Percentiles rank a stretch among this genome's conserved stretches.
phyloP scores from a whole-genome alignment of 2,888 invertebrate species.

The Clepsis dumicolana region DNA sequence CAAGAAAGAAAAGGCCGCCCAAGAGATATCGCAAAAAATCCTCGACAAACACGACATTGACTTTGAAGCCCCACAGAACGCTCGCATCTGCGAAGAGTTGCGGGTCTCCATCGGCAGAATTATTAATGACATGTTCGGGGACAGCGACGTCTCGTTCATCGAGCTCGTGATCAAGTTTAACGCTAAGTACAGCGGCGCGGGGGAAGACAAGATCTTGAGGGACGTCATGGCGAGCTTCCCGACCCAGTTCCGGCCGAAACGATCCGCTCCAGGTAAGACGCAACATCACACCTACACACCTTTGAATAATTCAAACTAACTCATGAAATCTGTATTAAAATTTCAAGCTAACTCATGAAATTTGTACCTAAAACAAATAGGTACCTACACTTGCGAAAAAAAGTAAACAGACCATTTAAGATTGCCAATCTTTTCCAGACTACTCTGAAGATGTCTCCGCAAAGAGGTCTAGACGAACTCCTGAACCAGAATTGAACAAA shows the following conservation, averaged over 20 bases:
- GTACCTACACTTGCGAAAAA: not conserved
- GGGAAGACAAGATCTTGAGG: constrained; percentile 65
- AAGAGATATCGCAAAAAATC: constrained; percentile 65
- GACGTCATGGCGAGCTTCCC: constrained; percentile 66
- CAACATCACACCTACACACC: not conserved
- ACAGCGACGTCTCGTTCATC: constrained; percentile 70
- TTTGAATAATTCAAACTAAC: not conserved
- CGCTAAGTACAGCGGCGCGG: constrained; percentile 59
- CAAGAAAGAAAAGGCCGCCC: constrained; percentile 69
- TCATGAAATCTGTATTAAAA: no score
- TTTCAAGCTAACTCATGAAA: no score
- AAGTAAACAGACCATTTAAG: constrained; percentile 22
- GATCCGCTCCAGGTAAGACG: constrained; percentile 69
- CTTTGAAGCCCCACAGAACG: constrained; percentile 54
- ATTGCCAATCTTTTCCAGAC: constrained; percentile 58
- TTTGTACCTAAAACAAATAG: no score
- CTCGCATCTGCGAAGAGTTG: constrained; percentile 61
- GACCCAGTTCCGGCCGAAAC: constrained; percentile 61
- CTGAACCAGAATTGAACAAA: constrained; percentile 50
- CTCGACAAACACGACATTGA: constrained; percentile 59
- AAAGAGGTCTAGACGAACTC: constrained; percentile 54
- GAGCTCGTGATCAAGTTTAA: constrained; percentile 73
- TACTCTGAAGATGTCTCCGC: constrained; percentile 56
- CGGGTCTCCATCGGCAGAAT: constrained; percentile 55
- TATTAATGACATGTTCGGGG: constrained; percentile 67